These are phyloP conservation scores for Melinaea marsaeus DNA, from an alignment of 2,888 invertebrate genomes.

Conservation along the genomic window DNA sequence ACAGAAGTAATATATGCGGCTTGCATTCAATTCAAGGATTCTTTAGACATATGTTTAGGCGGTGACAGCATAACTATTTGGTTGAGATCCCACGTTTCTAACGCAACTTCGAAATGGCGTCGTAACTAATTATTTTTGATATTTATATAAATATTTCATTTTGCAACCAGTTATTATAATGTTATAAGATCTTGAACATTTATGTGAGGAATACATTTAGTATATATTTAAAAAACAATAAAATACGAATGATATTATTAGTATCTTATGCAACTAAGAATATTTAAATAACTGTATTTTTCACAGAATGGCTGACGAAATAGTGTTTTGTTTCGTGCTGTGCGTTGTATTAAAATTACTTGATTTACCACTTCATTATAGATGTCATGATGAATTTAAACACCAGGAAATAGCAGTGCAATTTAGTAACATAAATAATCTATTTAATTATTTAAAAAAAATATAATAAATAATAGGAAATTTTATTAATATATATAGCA, in stretches of 20 bases:
- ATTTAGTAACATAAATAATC: conserved; percentile 23
- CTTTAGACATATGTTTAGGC: conserved; percentile 52
- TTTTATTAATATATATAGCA: too few species aligned
- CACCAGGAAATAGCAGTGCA: conserved; percentile 46
- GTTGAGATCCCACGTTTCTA: conserved; percentile 22
- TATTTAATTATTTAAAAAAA: too few species aligned
- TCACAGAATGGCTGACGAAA: conserved; percentile 28
- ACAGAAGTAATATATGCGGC: conserved; percentile 58
- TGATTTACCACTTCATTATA: conserved; percentile 43
- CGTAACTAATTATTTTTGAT: conserved; percentile 5
- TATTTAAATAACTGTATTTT: conserved; percentile 19
- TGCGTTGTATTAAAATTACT: conserved; percentile 28
- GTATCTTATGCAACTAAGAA: conserved; percentile 9
- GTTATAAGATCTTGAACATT: too few species aligned
- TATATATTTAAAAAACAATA: too few species aligned
- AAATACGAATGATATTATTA: too few species aligned
- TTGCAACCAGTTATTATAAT: too few species aligned
- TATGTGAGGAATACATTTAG: too few species aligned
- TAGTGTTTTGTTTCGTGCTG: conserved; percentile 11
- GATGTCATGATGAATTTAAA: conserved; percentile 58
- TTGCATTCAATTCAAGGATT: conserved; percentile 65
- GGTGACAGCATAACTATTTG: conserved; percentile 38
- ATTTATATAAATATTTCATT: neutral
- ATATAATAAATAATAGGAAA: too few species aligned
- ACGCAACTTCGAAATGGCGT: neutral